These are phyloP conservation scores for Pyrgus malvae DNA, from an alignment of 2,888 invertebrate genomes.

Conservation along the genomic window DNA sequence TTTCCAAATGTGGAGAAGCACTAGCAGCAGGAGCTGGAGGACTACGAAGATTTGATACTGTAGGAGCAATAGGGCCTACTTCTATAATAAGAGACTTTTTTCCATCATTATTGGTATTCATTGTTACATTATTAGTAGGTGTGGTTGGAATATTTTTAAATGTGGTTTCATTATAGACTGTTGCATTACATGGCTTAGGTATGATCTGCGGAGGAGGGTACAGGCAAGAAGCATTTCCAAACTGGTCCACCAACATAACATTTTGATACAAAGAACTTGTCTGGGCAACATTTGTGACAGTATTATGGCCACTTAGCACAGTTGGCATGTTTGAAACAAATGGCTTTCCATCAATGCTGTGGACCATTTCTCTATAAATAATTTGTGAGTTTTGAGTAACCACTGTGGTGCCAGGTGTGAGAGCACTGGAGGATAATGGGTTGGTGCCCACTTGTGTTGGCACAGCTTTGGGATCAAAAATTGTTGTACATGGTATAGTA, in stretches of 20 bases:
- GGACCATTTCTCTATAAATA: slow-evolving; percentile 75
- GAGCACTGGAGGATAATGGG: slow-evolving; percentile 60
- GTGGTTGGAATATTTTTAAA: slow-evolving; percentile 45
- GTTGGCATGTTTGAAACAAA: slow-evolving; percentile 66
- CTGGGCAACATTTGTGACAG: slow-evolving; percentile 63
- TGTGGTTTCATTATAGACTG: slow-evolving; percentile 50
- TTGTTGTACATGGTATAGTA: slow-evolving; percentile 47
- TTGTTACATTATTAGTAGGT: slow-evolving; percentile 10
- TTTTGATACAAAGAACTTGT: slow-evolving; percentile 72
- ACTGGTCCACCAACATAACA: slow-evolving; percentile 75
- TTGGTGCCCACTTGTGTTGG: slow-evolving; percentile 50
- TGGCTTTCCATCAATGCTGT: slow-evolving; percentile 69
- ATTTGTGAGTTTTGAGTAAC: slow-evolving; percentile 75
- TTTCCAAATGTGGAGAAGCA: not conserved
- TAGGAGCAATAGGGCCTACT: slow-evolving; percentile 60
- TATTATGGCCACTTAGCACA: slow-evolving; percentile 57
- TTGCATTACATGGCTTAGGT: slow-evolving; percentile 52
- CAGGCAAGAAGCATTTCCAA: slow-evolving; percentile 72
- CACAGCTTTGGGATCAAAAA: slow-evolving; percentile 54
- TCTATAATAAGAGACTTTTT: slow-evolving; percentile 70
- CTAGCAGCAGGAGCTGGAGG: slow-evolving; percentile 2
- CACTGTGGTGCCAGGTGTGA: slow-evolving; percentile 68
- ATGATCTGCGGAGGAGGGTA: slow-evolving; percentile 63
- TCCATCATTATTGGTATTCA: slow-evolving; percentile 42
- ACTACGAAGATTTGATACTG: slow-evolving; percentile 29